phyloP scores from a whole-genome alignment of 1,140 invertebrate genomes.

The Drosophila ambigua region DNA sequence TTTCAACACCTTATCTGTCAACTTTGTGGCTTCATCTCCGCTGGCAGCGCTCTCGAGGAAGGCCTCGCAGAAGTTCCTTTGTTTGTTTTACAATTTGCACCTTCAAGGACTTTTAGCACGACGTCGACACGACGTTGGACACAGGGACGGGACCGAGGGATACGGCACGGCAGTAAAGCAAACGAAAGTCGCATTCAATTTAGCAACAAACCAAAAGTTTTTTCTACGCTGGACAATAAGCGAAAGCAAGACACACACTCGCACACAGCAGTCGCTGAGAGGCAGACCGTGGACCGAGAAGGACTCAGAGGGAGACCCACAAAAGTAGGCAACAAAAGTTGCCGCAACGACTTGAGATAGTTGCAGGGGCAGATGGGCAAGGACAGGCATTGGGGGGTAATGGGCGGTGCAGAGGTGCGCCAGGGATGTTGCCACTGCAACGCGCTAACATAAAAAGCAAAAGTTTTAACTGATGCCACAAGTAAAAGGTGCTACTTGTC shows the following conservation, averaged over 20 bases:
- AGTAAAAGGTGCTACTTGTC: slow-evolving; percentile 80
- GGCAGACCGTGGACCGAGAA: background rate
- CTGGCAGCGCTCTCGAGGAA: background rate
- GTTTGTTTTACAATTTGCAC: slow-evolving; percentile 55
- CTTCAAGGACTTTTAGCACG: slow-evolving; percentile 54
- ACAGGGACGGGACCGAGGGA: background rate
- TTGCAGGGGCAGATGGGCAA: slow-evolving; percentile 25
- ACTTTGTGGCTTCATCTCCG: slow-evolving; percentile 20
- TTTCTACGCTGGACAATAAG: slow-evolving; percentile 66
- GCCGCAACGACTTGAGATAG: slow-evolving; percentile 59
- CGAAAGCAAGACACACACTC: slow-evolving; percentile 48
- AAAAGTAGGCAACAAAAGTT: slow-evolving; percentile 59
- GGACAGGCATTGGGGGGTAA: background rate
- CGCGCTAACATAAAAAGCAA: slow-evolving; percentile 73
- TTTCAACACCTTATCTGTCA: slow-evolving; percentile 27
- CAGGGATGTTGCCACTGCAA: slow-evolving; percentile 54
- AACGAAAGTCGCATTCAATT: slow-evolving; percentile 77
- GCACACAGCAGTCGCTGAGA: slow-evolving; percentile 5
- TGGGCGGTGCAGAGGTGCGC: background rate
- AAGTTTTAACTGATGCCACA: slow-evolving; percentile 76
- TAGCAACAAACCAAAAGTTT: slow-evolving; percentile 73
- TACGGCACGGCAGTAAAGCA: slow-evolving; percentile 22
- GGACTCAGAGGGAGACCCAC: slow-evolving; percentile 14
- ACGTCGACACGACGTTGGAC: slow-evolving; percentile 40
- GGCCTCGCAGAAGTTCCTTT: slow-evolving; percentile 25